Evolutionary conservation across 92 coral and sea anemone genomes (phyloP).

Genomic region (Epizoanthus scotinus): DNA sequence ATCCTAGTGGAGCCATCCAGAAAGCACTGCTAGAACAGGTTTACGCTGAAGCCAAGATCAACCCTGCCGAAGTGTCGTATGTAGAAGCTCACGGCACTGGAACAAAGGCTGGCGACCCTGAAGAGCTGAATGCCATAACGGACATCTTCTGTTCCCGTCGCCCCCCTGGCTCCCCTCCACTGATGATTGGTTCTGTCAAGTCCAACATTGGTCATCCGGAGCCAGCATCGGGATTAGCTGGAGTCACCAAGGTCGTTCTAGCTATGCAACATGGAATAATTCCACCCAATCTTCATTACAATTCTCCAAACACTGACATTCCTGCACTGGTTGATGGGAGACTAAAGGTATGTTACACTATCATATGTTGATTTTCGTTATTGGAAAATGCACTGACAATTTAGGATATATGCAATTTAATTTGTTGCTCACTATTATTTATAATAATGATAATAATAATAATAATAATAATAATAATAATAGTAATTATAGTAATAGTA

Average conservation of each 20-base stretch:
- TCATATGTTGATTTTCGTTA: no score
- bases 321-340: constrained; percentile 79
- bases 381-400: no score
- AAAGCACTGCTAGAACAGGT: constrained; percentile 77
- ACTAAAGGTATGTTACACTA: constrained; percentile 51
- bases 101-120: constrained; percentile 88
- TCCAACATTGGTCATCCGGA: constrained; percentile 93
- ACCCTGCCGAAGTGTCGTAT: constrained; percentile 74
- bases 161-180: constrained; percentile 48
- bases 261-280: constrained; percentile 76
- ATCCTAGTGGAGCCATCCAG: constrained; percentile 84
- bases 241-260: constrained; percentile 73
- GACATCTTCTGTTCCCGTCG: constrained; percentile 66
- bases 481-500: no score
- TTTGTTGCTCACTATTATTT: no score
- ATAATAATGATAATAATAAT: no score
- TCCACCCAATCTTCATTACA: constrained; percentile 81
- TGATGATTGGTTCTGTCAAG: constrained; percentile 85
- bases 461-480: no score
- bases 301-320: constrained; percentile 79
- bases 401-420: neutral
- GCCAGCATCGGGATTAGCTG: constrained; percentile 84
- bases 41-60: constrained; percentile 72
- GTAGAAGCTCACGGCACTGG: constrained; percentile 92
- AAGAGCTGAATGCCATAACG: constrained; percentile 76